A percentile compares a stretch with the other conserved stretches of the same genome.
These are phyloP conservation scores for Echeneis naucrates DNA, from an alignment of 2,797 vertebrate species.

Conservation along the genomic window DNA sequence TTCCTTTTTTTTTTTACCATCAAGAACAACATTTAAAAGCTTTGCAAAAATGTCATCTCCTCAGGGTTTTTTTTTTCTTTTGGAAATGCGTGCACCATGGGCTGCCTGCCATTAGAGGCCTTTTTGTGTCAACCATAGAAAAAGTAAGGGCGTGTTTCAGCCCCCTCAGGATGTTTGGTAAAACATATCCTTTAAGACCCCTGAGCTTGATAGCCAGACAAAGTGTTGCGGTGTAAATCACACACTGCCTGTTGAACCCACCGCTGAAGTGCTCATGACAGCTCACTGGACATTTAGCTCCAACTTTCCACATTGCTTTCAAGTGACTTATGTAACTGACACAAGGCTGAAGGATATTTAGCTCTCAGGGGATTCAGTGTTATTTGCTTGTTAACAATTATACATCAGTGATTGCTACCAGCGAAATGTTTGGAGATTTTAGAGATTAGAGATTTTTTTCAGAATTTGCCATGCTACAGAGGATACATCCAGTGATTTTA, in stretches of 20 bases:
- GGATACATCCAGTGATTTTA: slow-evolving; percentile 30
- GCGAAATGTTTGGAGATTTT: slow-evolving; percentile 18
- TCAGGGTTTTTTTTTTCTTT: slow-evolving; percentile 14
- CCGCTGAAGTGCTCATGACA: slow-evolving; percentile 50
- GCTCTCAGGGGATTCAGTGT: slow-evolving; percentile 26
- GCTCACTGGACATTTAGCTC: slow-evolving; percentile 53
- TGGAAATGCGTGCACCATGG: slow-evolving; percentile 18
- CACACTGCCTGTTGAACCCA: slow-evolving; percentile 14
- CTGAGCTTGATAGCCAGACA: slow-evolving; percentile 63
- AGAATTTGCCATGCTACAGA: slow-evolving; percentile 12
- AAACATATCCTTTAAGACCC: slow-evolving; percentile 61
- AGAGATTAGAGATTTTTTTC: no score
- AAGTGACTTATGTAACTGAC: slow-evolving; percentile 45
- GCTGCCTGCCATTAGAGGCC: slow-evolving; percentile 33
- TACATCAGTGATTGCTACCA: slow-evolving; percentile 15
- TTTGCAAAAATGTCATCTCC: slow-evolving; percentile 38
- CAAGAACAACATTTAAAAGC: slow-evolving; percentile 40
- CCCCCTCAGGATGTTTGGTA: slow-evolving; percentile 57
- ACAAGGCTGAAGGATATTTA: slow-evolving; percentile 35
- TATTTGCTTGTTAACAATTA: slow-evolving; percentile 37
- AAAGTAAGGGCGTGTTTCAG: slow-evolving; percentile 50
- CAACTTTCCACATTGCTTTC: slow-evolving; percentile 29
- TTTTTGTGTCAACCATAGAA: slow-evolving; percentile 54
- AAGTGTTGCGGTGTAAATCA: slow-evolving; percentile 47
- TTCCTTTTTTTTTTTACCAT: slow-evolving; percentile 2